A percentile compares a stretch with the other conserved stretches of the same genome.
Conservation (phyloP, 1,140 invertebrate genomes). For the Tribolium castaneum region DNA sequence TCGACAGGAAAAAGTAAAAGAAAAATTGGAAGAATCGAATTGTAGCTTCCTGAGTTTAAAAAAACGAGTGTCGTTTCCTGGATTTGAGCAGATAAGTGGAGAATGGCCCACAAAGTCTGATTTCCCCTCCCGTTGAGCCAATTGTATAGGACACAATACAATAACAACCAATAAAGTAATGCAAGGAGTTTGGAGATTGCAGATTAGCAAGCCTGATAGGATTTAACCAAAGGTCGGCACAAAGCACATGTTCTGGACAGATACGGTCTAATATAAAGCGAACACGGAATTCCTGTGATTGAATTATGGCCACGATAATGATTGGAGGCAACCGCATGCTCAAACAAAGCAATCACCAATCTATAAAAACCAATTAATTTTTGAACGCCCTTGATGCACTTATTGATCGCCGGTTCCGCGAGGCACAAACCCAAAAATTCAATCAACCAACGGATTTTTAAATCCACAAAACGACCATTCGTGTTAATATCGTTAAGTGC, state of each 20-base stretch:
- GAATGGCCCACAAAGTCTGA: slow-evolving; percentile 16
- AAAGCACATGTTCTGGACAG: slow-evolving; percentile 36
- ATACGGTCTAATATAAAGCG: slow-evolving; percentile 34
- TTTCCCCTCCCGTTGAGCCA: slow-evolving; percentile 40
- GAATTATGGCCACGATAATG: slow-evolving; percentile 34
- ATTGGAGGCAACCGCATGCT: slow-evolving; percentile 33
- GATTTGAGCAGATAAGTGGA: slow-evolving; percentile 8
- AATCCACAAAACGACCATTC: background rate
- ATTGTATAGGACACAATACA: slow-evolving; percentile 36
- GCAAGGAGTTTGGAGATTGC: slow-evolving; percentile 27
- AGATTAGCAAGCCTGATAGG: slow-evolving; percentile 13
- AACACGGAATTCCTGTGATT: slow-evolving; percentile 36
- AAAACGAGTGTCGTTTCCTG: slow-evolving; percentile 16
- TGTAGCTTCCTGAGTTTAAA: slow-evolving; percentile 21
- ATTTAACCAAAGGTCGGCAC: slow-evolving; percentile 26
- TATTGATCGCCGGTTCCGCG: background rate
- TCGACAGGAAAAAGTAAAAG: background rate
- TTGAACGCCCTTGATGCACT: slow-evolving; percentile 11
- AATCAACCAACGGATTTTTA: background rate
- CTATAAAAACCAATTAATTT: slow-evolving; percentile 41
- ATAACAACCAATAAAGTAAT: slow-evolving; percentile 38
- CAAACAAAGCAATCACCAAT: slow-evolving; percentile 38
- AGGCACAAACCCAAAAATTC: background rate
- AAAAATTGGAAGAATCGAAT: background rate
- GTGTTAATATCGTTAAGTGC: slow-evolving; percentile 4